Evolutionary conservation across 2,797 vertebrate genomes (phyloP), one percentile per base, ranked within the genome.

Genomic region (Dendrocincla fuliginosa): DNA sequence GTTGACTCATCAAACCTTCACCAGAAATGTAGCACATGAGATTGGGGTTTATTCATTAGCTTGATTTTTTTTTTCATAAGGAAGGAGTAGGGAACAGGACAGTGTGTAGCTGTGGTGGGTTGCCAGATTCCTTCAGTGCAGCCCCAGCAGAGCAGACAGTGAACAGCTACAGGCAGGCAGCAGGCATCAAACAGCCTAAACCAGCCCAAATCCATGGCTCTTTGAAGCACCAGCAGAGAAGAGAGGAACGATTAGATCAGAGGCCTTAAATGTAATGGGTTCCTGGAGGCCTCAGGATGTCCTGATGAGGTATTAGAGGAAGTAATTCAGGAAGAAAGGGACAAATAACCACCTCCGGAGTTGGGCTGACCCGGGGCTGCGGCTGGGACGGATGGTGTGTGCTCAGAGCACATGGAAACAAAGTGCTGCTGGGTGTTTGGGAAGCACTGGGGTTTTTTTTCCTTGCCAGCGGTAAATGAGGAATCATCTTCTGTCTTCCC

Each of bases 281-380:
- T 96, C 97, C 97, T 92, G 87, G 95, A 97, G 97, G 97, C 98
- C 97, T 98, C 98, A 98, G 98, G 98, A 98, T 98, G 97, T 98
- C 98, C 98, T 98, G 97, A 98, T 98, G 98, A 98, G 98, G 98
- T 98, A 97, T 97, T 98, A 98, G 97, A 98, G 98, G 98, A 98
- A 98, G 97, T 97, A 96, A 98, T 98, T 98, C 97, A 97, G 97
- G 98, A 98, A 98, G 97, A 98, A 98, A 98, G 97, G 98, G 97
- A 98, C 98, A 98, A 97, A 98, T 97, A 98, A 96, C 92, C 49
- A 57, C 97, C 98, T 97, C 97, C 84, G 81, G 97, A 93, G 97
- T 95, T 53, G 84, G 88, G 92, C 95, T 92, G 96, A 96, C 91
- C 96, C 35, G 2, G 30, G 15, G 55, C 9, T 3, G 61, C 47